Evolutionary conservation across 2,888 invertebrate species (phyloP).

Genomic region (Cotesia congregata): DNA sequence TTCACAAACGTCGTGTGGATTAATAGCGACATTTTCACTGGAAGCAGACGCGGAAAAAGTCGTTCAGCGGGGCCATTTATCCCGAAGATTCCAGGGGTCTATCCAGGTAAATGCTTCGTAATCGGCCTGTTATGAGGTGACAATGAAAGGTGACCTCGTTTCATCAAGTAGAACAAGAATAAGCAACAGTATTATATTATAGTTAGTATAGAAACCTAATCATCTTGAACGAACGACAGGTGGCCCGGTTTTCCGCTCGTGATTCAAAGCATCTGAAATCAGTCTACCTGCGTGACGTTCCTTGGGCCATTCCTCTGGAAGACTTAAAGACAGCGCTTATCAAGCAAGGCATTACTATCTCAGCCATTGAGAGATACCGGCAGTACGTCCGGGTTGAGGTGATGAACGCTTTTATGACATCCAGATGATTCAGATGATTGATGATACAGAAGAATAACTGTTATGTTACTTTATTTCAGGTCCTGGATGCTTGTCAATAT

Average conservation of each 20-base stretch:
- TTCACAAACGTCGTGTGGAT: conserved; percentile 67
- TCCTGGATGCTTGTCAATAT: conserved; percentile 69
- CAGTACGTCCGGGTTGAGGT: conserved; percentile 70
- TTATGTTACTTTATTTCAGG: conserved; percentile 58
- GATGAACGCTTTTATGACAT: conserved; percentile 23
- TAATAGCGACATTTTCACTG: conserved; percentile 68
- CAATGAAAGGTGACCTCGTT: neutral
- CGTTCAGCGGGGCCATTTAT: conserved; percentile 66
- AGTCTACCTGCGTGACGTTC: conserved; percentile 70
- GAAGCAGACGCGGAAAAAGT: conserved; percentile 69
- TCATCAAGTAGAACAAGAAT: neutral
- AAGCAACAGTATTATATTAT: neutral
- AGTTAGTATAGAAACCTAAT: neutral
- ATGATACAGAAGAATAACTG: neutral
- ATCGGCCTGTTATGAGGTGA: neutral
- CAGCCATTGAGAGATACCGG: conserved; percentile 67
- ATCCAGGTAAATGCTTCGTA: conserved; percentile 62
- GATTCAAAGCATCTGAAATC: conserved; percentile 68
- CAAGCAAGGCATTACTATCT: conserved; percentile 69
- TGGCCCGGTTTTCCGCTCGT: conserved; percentile 68
- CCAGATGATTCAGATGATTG: neutral
- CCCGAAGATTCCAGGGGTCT: conserved; percentile 67
- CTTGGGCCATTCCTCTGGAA: conserved; percentile 71
- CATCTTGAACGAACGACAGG: conserved; percentile 53
- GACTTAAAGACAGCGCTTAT: conserved; percentile 70